phyloP scores from a whole-genome alignment of 2,888 invertebrate genomes.

The Dione vanillae region DNA sequence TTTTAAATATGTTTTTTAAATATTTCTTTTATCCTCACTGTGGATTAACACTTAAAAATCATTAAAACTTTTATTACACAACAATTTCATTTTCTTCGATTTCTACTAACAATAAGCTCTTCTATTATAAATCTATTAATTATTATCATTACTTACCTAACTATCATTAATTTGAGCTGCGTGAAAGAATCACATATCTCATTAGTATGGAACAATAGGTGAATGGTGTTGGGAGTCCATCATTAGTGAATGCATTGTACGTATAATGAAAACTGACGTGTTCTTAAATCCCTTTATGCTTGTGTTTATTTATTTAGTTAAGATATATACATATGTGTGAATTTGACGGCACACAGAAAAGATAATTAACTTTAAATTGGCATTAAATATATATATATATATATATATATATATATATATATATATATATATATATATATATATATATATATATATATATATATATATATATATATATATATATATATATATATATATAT shows the following conservation, averaged over 20 bases:
- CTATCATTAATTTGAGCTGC: neutral
- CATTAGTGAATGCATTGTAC: slow-evolving; percentile 45
- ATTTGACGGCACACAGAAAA: neutral
- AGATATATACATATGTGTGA: neutral
- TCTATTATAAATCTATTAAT: neutral
- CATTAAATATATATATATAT: neutral
- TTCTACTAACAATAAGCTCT: neutral
- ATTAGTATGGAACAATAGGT: slow-evolving; percentile 44
- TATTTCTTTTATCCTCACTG: no score
- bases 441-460: no score
- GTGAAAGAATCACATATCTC: slow-evolving; percentile 45
- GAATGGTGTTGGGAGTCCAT: slow-evolving; percentile 32
- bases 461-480: no score
- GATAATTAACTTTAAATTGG: neutral
- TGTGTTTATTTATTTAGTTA: slow-evolving; percentile 13
- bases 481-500: no score
- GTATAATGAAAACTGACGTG: slow-evolving; percentile 40
- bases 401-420: no score
- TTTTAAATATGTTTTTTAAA: no score
- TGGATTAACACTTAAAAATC: no score
- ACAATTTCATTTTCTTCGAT: neutral
- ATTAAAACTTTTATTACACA: no score
- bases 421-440: no score
- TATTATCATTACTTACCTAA: slow-evolving; percentile 5
- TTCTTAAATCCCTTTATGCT: slow-evolving; percentile 24